phyloP scores from a whole-genome alignment of 2,797 vertebrate species.

The Melanotaenia nigrans region DNA sequence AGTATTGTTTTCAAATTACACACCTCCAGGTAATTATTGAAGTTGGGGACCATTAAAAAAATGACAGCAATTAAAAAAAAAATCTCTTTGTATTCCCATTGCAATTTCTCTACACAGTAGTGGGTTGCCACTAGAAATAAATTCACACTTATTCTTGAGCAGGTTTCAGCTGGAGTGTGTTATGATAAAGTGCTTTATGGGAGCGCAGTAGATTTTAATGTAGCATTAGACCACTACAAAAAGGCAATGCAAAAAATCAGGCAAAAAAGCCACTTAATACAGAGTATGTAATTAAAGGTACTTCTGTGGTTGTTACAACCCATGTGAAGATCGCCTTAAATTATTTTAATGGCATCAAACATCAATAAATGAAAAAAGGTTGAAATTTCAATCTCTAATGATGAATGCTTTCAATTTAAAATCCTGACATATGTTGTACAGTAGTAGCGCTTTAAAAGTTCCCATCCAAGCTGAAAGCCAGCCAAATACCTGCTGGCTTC shows the following conservation, averaged over 20 bases:
- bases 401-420: too few species aligned
- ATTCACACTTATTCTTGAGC: not conserved
- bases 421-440: too few species aligned
- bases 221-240: not conserved
- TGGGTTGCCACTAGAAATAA: too few species aligned
- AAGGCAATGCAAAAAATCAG: not conserved
- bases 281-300: not conserved
- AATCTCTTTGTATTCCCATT: too few species aligned
- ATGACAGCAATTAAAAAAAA: too few species aligned
- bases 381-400: not conserved
- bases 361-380: not conserved
- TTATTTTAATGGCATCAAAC: not conserved
- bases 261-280: not conserved
- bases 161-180: not conserved
- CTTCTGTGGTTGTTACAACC: not conserved
- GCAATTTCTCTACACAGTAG: too few species aligned
- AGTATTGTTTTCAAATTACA: not conserved
- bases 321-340: not conserved
- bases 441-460: too few species aligned
- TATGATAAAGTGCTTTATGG: not conserved
- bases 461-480: too few species aligned
- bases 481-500: too few species aligned
- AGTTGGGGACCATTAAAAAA: not conserved
- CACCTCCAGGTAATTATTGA: too few species aligned
- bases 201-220: not conserved